These are phyloP conservation scores for Salpingus planirostris DNA, from an alignment of 2,888 invertebrate genomes.

Conservation along the genomic window DNA sequence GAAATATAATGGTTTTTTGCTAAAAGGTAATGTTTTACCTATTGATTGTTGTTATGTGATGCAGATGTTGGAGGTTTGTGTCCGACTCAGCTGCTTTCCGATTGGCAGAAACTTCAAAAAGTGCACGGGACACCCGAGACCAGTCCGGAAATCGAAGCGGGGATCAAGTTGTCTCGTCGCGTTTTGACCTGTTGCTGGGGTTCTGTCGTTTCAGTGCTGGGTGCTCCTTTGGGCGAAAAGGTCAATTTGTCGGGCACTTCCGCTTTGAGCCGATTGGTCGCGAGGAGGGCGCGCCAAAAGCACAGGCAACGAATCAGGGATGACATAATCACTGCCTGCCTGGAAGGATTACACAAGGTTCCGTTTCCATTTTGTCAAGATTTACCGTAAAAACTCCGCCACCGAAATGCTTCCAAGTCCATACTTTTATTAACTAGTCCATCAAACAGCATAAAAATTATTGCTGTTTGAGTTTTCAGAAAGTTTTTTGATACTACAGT, in stretches of 20 bases:
- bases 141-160: conserved; percentile 70
- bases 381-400: too few species aligned
- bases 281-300: conserved; percentile 46
- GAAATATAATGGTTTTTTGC: too few species aligned
- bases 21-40: conserved; percentile 1
- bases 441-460: too few species aligned
- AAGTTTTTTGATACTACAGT: too few species aligned
- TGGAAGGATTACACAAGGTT: conserved; percentile 86
- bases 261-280: conserved; percentile 49
- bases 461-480: too few species aligned
- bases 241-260: conserved; percentile 38
- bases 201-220: conserved; percentile 79
- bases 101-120: conserved; percentile 77
- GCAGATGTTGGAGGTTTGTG: conserved; percentile 82
- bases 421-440: too few species aligned
- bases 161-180: conserved; percentile 64
- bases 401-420: too few species aligned
- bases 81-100: conserved; percentile 74
- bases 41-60: conserved; percentile 30
- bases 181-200: conserved; percentile 89
- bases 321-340: conserved; percentile 71
- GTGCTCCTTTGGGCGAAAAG: conserved; percentile 59
- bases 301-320: conserved; percentile 58
- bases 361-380: too few species aligned
- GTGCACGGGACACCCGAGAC: conserved; percentile 57